These are phyloP conservation scores for Subanguina moxae DNA, from an alignment of 1,140 invertebrate genomes.

Conservation along the genomic window DNA sequence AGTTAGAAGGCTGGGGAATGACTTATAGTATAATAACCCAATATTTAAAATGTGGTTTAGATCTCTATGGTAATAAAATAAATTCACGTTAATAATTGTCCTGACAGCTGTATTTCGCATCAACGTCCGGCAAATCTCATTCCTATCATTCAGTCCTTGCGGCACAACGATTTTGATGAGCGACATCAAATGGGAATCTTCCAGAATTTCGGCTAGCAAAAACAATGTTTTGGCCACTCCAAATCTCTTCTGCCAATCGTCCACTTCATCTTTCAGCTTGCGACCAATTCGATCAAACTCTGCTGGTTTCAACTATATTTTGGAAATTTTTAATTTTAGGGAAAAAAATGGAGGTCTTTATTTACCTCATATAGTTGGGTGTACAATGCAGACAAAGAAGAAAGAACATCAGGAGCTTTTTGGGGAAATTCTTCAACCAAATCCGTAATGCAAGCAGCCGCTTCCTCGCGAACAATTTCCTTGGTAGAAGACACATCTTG, in stretches of 20 bases:
- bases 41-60: too few relatives aligned
- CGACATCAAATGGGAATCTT: slow-evolving; percentile 67
- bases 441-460: slow-evolving; percentile 12
- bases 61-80: neutral
- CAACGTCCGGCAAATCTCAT: slow-evolving; percentile 74
- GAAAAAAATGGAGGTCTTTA: too few relatives aligned
- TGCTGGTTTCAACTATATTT: slow-evolving; percentile 73
- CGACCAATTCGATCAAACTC: slow-evolving; percentile 84
- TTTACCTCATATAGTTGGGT: slow-evolving; percentile 70
- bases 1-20: too few relatives aligned
- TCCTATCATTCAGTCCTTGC: slow-evolving; percentile 78
- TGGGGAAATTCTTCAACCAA: slow-evolving; percentile 17
- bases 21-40: too few relatives aligned
- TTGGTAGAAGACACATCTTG: slow-evolving; percentile 6
- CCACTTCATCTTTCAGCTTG: slow-evolving; percentile 73
- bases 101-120: slow-evolving; percentile 90
- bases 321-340: slow-evolving; percentile 23
- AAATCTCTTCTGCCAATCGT: slow-evolving; percentile 79
- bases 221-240: slow-evolving; percentile 78
- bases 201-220: slow-evolving; percentile 70
- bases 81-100: slow-evolving; percentile 71
- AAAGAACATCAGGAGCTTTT: slow-evolving; percentile 37
- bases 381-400: slow-evolving; percentile 72
- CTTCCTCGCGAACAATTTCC: slow-evolving; percentile 15
- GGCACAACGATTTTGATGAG: slow-evolving; percentile 65